phyloP scores from a whole-genome alignment of 2,888 invertebrate genomes.

The Sinopyrophorus schimmeli region DNA sequence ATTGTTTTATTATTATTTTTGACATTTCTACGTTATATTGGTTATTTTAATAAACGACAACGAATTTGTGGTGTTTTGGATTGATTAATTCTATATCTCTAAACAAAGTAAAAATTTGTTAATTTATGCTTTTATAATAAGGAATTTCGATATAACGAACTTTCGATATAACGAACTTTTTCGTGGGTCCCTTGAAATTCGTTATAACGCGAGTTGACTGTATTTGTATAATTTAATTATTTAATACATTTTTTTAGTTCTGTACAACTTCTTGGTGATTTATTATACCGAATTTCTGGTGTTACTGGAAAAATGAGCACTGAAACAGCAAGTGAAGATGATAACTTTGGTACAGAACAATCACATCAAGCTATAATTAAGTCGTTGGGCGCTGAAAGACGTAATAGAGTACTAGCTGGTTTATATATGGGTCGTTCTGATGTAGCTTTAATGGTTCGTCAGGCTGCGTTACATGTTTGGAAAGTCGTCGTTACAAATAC shows the following conservation, averaged over 20 bases:
- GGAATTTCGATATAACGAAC: too few species aligned
- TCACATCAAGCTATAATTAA: slow-evolving; percentile 89
- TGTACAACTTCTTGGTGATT: slow-evolving; percentile 92
- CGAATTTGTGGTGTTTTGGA: too few species aligned
- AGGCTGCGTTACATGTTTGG: slow-evolving; percentile 98
- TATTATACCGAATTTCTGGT: slow-evolving; percentile 94
- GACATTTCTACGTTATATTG: too few species aligned
- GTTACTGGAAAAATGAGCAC: slow-evolving; percentile 99
- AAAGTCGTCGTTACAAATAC: slow-evolving; percentile 99
- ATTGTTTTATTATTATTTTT: too few species aligned
- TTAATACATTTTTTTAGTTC: slow-evolving; percentile 75
- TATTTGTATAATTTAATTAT: too few species aligned
- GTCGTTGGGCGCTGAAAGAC: slow-evolving; percentile 83
- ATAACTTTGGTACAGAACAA: slow-evolving; percentile 98
- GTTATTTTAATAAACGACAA: too few species aligned
- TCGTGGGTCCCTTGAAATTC: too few species aligned
- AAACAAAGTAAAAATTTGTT: too few species aligned
- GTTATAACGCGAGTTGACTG: too few species aligned
- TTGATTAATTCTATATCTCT: too few species aligned
- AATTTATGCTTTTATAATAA: too few species aligned
- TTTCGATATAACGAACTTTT: too few species aligned
- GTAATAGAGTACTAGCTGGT: slow-evolving; percentile 91
- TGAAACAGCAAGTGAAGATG: slow-evolving; percentile 96
- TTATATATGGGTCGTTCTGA: slow-evolving; percentile 98
- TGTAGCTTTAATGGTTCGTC: slow-evolving; percentile 94